Conservation (phyloP, 2,113 vertebrate species). For the Osmerus mordax region DNA sequence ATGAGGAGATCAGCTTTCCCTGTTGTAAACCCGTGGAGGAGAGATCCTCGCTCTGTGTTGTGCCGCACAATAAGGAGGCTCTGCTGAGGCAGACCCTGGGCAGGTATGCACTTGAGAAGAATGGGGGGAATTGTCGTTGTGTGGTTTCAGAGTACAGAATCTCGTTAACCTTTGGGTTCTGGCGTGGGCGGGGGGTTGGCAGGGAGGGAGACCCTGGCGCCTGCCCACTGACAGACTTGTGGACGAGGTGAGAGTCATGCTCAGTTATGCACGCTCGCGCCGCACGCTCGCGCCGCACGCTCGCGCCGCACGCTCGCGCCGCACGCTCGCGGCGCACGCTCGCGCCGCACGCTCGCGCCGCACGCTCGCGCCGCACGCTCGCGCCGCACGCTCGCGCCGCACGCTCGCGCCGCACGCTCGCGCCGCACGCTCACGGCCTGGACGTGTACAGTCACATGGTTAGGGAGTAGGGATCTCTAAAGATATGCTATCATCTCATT, state of each 20-base stretch:
- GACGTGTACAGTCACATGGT: no score
- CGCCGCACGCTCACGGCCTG: no score
- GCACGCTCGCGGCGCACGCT: no score
- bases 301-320: no score
- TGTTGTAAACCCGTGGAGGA: conserved; percentile 25
- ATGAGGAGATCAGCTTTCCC: conserved; percentile 40
- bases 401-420: no score
- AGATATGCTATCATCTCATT: no score
- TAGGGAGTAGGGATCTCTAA: no score
- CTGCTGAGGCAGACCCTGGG: conserved; percentile 47
- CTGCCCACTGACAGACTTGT: conserved; percentile 49
- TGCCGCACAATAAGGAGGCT: conserved; percentile 48
- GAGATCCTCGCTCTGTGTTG: conserved; percentile 35
- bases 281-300: not conserved
- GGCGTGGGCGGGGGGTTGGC: conserved; percentile 55
- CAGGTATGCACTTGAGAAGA: conserved; percentile 58
- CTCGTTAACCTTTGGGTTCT: conserved; percentile 66
- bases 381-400: no score
- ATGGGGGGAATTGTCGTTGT: conserved; percentile 57
- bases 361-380: not conserved
- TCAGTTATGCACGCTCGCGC: not conserved
- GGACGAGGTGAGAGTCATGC: conserved; percentile 32
- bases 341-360: not conserved
- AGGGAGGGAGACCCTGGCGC: conserved; percentile 55
- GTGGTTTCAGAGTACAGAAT: conserved; percentile 58